Evolutionary conservation across 2,888 invertebrate species (phyloP), one percentile per base, ranked within the genome.

Genomic region (Agriotes lineatus): DNA sequence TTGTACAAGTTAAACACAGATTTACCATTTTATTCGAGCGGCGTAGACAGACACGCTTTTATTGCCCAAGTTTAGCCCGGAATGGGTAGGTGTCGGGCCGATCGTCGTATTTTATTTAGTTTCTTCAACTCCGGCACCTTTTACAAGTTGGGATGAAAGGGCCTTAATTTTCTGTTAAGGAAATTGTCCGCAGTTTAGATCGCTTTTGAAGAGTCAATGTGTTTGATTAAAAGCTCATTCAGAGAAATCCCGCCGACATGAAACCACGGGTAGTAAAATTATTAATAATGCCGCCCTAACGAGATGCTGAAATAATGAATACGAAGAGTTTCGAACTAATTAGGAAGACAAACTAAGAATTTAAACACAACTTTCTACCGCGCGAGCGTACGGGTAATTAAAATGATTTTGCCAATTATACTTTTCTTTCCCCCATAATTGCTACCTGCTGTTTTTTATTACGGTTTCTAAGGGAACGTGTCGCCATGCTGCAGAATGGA

Each of bases 121-220:
- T 66, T 60, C 59, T 54, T 35, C 39, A 52, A 66, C 50, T 66
- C 48, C 33, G 12, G 39, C 66, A 35, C 20, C 56, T 57, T 57
- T 62, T 22, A 42, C 42, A 45, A 57, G 33, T 57, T 57, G 7
- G 33, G 42, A 60, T 66, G 66, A 66, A 66, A 66, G 33, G 66
- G 59, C 60, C 66, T 60, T 66, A 66, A 66, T 66, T 66, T 66
- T 66, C 66, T 66, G 52, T 66, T 66, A 66, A 66, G 60, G 39
- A 59, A 66, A 66, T 66, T 66, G 66, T 52, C 45, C 37, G 57
- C 60, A 42, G 60, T 60, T 59, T 60, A 44, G 50, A 42, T 54
- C 37, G 52, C 66, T 22, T 57, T 66, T 66, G 10, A 60, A 59
- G 48, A 25, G 12, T 14, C 54, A 44, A 54, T 19, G 60, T 54